These are phyloP conservation scores for Acleris literana DNA, from an alignment of 2,888 invertebrate species.

Conservation along the genomic window DNA sequence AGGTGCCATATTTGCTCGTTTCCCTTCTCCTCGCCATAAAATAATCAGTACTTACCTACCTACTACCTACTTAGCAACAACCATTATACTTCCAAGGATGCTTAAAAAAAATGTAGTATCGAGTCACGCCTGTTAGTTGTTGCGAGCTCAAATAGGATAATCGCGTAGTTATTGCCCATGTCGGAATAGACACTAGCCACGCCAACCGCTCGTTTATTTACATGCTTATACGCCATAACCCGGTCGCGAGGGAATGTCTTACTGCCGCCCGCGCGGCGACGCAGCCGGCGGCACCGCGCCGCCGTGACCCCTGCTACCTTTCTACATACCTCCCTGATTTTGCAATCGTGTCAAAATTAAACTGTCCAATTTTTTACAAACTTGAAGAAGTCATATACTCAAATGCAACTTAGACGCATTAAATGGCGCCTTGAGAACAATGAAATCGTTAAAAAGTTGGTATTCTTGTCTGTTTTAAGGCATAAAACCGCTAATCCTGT, in stretches of 20 bases:
- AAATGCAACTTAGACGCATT: constrained; percentile 2
- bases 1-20: too few species aligned
- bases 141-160: constrained; percentile 74
- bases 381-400: not conserved
- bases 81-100: constrained; percentile 30
- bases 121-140: constrained; percentile 73
- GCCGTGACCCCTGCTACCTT: constrained; percentile 42
- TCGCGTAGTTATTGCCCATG: constrained; percentile 74
- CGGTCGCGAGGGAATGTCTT: constrained; percentile 69
- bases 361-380: not conserved
- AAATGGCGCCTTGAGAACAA: constrained; percentile 4
- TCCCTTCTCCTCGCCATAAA: too few species aligned
- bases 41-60: too few species aligned
- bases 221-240: constrained; percentile 53
- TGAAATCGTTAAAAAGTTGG: not conserved
- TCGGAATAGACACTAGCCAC: constrained; percentile 78
- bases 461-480: constrained; percentile 17
- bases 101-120: constrained; percentile 38
- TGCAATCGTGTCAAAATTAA: not conserved
- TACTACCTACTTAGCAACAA: constrained; percentile 24
- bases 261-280: constrained; percentile 44
- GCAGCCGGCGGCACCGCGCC: constrained; percentile 36
- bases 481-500: constrained; percentile 26
- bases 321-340: constrained; percentile 3
- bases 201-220: constrained; percentile 80